phyloP scores from a whole-genome alignment of 2,888 invertebrate genomes.

The Luperina testacea region DNA sequence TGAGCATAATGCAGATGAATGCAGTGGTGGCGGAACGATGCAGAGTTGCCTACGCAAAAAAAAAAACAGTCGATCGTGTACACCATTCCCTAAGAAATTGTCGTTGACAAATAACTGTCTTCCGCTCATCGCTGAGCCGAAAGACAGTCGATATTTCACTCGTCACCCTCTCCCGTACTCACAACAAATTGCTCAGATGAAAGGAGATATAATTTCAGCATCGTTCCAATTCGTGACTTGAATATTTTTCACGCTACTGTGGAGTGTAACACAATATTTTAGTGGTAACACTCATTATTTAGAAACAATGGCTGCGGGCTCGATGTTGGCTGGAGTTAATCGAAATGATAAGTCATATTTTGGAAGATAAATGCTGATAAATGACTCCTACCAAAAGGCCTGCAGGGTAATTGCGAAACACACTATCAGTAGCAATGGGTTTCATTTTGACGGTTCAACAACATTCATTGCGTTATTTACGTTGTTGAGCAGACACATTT shows the following conservation, averaged over 20 bases:
- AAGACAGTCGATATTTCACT: conserved; percentile 57
- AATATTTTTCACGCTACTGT: conserved; percentile 47
- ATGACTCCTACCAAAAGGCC: neutral
- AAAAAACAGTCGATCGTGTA: conserved; percentile 17
- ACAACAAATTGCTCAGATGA: conserved; percentile 56
- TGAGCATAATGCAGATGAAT: too few relatives aligned
- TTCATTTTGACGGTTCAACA: too few relatives aligned
- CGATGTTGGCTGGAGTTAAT: neutral
- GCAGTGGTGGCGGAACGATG: too few relatives aligned
- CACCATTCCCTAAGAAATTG: conserved; percentile 8
- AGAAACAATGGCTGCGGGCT: conserved; percentile 11
- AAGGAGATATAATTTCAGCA: conserved; percentile 59
- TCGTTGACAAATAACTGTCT: conserved; percentile 59
- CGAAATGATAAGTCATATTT: neutral
- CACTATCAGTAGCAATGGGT: too few relatives aligned
- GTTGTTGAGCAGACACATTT: too few relatives aligned
- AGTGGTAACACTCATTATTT: conserved; percentile 24
- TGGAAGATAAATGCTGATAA: neutral
- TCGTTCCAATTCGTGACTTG: conserved; percentile 48
- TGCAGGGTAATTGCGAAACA: too few relatives aligned
- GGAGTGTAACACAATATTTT: conserved; percentile 30
- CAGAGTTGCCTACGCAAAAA: neutral
- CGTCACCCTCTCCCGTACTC: conserved; percentile 20
- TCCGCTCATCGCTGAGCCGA: conserved; percentile 31
- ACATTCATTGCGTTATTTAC: too few relatives aligned